These are phyloP conservation scores for Dendrolimus kikuchii DNA, from an alignment of 1,140 invertebrate species.

Conservation along the genomic window DNA sequence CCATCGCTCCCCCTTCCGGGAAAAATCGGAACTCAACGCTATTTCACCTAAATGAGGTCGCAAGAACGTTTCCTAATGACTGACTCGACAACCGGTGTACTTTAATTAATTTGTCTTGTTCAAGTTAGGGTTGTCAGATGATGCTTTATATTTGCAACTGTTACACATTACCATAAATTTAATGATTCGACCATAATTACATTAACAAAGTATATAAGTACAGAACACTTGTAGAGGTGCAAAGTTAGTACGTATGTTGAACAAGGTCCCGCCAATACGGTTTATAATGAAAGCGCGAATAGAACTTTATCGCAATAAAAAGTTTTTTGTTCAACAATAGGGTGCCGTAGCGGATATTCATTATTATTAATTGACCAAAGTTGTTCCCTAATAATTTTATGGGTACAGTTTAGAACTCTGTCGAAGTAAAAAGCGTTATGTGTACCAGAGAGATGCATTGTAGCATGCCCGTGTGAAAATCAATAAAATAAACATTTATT, in stretches of 20 bases:
- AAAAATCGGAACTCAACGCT: constrained; percentile 31
- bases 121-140: neutral
- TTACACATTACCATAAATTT: no score
- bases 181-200: neutral
- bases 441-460: constrained; percentile 40
- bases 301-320: constrained; percentile 57
- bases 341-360: constrained; percentile 44
- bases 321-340: constrained; percentile 40
- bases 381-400: constrained; percentile 46
- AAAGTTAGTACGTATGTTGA: constrained; percentile 1
- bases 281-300: constrained; percentile 28
- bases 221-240: no score
- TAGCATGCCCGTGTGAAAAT: constrained; percentile 61
- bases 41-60: constrained; percentile 37
- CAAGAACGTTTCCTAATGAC: constrained; percentile 30
- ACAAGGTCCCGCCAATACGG: constrained; percentile 43
- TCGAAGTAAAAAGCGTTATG: constrained; percentile 29
- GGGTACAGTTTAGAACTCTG: constrained; percentile 41
- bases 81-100: constrained; percentile 17
- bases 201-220: constrained; percentile 2
- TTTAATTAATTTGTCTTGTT: constrained; percentile 17
- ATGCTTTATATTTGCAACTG: no score
- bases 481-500: constrained; percentile 68
- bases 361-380: constrained; percentile 61
- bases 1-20: constrained; percentile 31